Percentiles rank a stretch among this genome's conserved stretches.
Conservation (phyloP, 2,888 invertebrate species). For the Opisthograptis luteolata region DNA sequence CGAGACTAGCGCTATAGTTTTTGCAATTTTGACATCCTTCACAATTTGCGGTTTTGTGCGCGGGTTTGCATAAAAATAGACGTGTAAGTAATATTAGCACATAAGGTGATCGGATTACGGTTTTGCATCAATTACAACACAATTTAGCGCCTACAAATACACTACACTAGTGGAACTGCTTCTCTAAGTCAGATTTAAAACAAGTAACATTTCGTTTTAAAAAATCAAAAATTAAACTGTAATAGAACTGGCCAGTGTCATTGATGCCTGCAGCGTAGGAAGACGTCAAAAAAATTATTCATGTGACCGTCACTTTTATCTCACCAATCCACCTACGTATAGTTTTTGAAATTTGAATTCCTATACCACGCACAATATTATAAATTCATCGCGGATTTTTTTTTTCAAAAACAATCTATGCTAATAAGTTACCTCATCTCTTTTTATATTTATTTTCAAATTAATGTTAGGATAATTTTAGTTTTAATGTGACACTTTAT, state of each 20-base stretch:
- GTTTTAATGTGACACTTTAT: too few species aligned
- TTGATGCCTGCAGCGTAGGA: neutral
- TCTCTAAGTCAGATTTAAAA: too few species aligned
- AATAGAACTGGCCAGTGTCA: neutral
- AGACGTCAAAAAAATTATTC: neutral
- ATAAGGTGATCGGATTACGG: slow-evolving; percentile 10
- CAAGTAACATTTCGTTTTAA: too few species aligned
- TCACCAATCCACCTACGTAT: slow-evolving; percentile 2
- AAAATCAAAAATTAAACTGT: too few species aligned
- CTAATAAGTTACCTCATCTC: too few species aligned
- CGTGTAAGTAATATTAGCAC: neutral
- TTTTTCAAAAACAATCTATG: too few species aligned
- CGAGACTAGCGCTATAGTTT: neutral
- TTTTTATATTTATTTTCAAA: too few species aligned
- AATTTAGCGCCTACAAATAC: too few species aligned
- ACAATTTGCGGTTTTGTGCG: slow-evolving; percentile 3
- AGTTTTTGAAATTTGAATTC: neutral
- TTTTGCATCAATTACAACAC: neutral
- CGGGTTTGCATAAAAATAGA: slow-evolving; percentile 1
- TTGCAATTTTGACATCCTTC: neutral
- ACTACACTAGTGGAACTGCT: too few species aligned
- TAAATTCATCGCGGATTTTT: too few species aligned
- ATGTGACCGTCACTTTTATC: neutral
- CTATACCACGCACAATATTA: neutral
- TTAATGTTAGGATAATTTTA: too few species aligned